Evolutionary conservation across 2,797 vertebrate species (phyloP).

Genomic region (Muraenolepis orangiensis): DNA sequence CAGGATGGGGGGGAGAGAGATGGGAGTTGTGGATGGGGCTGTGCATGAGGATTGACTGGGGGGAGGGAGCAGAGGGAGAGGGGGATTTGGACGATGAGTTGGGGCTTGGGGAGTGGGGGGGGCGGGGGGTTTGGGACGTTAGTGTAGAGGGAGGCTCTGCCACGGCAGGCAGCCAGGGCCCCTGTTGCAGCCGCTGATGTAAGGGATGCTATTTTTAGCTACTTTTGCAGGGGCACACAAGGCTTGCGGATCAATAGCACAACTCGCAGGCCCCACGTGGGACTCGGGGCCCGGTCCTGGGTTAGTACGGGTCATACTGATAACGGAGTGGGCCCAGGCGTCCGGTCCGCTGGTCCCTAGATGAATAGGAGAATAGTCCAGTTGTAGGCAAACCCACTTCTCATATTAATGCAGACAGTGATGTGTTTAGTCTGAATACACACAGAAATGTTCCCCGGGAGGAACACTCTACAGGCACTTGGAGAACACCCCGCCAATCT

Average conservation of each 20-base stretch:
- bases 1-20: constrained; percentile 1
- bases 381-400: background rate
- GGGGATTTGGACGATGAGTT: constrained; percentile 39
- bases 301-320: too few species aligned
- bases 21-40: background rate
- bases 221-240: constrained; percentile 46
- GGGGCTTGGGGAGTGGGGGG: constrained; percentile 49
- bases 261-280: constrained; percentile 33
- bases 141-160: constrained; percentile 55
- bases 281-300: too few species aligned
- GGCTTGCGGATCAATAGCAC: constrained; percentile 46
- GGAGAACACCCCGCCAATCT: background rate
- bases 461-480: background rate
- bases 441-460: background rate
- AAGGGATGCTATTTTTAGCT: constrained; percentile 75
- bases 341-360: too few species aligned
- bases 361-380: too few species aligned
- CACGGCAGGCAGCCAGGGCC: constrained; percentile 49
- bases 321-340: too few species aligned
- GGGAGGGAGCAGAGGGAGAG: constrained; percentile 46
- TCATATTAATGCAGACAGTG: background rate
- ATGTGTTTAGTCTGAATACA: background rate
- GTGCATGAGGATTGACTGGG: constrained; percentile 40
- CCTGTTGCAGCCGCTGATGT: constrained; percentile 68
- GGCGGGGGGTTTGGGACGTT: constrained; percentile 42